Evolutionary conservation across 2,113 vertebrate genomes (phyloP), one percentile per base, ranked within the genome.

Genomic region (Tychaedon coryphoeus): DNA sequence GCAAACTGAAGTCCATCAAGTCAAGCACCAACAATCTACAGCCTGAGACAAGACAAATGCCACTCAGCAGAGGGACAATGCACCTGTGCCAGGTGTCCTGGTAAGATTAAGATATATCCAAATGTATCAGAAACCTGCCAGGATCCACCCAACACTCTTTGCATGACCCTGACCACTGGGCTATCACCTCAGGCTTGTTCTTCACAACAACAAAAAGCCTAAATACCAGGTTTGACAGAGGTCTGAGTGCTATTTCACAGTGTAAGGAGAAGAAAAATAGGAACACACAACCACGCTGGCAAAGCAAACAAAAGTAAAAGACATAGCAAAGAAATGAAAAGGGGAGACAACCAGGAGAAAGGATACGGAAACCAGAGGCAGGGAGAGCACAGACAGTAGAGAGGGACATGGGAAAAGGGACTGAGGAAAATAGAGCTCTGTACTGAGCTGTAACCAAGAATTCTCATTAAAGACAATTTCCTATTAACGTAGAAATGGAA

Each of bases 1-100:
- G 34, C 81, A 77, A 57, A 8, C 3, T 13, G 2, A 93, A 82
- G 34, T 29, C 26, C 19, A 19, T 3, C 7, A 6, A 29, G 28
- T 14, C 0, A 0, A 87, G 33, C 43, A 62, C 34, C 29, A 58
- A 50, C 24, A 51, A 24, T 51, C 24, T 33, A 64, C 8, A 42
- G 11, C 14, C 23, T 36, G 47, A 82, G 20, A 53, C 24, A 69
- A 23, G 8, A 72, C 24, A 92, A 70, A 81, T 24, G 18, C 28
- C 31, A n/a, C 33, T 48, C 25, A 80, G 51, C 38, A 81, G 23
- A 17, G 25, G 36, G 25, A 89, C 34, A 76, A 22, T 14, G 14
- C 10, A 33, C 7, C 31, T 12, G 6, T 64, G 42, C 22, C 13
- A 31, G 20, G 6, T 2, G 1, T 12, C 20, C 25, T 62, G 77